A percentile compares a stretch with the other conserved stretches of the same genome.
These are phyloP conservation scores for Melinopterus prodromus DNA, from an alignment of 2,888 invertebrate species.

Conservation along the genomic window DNA sequence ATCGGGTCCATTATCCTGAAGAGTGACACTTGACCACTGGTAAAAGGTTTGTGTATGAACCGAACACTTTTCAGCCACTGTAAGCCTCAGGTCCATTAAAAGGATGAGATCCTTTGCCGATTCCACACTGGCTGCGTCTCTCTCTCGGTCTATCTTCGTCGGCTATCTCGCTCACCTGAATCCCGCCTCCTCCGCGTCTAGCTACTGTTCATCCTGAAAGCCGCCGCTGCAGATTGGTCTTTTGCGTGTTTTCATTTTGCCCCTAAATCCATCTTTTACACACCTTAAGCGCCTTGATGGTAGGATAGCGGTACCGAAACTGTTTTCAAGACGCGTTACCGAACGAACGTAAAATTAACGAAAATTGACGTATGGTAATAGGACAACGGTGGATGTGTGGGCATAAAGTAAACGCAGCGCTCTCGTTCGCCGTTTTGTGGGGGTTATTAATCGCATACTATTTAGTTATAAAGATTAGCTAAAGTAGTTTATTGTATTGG, in stretches of 20 bases:
- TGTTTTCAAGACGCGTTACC: constrained; percentile 29
- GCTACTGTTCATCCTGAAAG: constrained; percentile 47
- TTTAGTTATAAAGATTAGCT: too few relatives aligned
- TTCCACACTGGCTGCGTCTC: constrained; percentile 38
- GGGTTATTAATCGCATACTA: too few relatives aligned
- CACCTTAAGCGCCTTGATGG: constrained; percentile 55
- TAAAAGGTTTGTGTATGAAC: constrained; percentile 9
- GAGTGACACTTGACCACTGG: constrained; percentile 12
- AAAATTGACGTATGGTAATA: too few relatives aligned
- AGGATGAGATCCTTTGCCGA: constrained; percentile 15
- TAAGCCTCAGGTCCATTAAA: constrained; percentile 51
- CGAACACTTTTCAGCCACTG: constrained; percentile 44
- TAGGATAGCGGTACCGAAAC: constrained; percentile 48
- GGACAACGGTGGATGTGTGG: too few relatives aligned
- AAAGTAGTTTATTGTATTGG: too few relatives aligned
- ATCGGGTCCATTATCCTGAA: not conserved
- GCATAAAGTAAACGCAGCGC: too few relatives aligned
- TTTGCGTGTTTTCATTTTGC: constrained; percentile 58
- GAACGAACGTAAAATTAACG: not conserved
- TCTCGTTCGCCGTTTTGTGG: too few relatives aligned
- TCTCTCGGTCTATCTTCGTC: not conserved
- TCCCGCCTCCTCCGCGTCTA: constrained; percentile 35
- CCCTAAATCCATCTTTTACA: constrained; percentile 57
- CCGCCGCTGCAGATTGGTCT: constrained; percentile 59
- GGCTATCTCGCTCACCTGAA: not conserved